Evolutionary conservation across 2,797 vertebrate genomes (phyloP), one percentile per base, ranked within the genome.

Genomic region (Sebastes jordani): DNA sequence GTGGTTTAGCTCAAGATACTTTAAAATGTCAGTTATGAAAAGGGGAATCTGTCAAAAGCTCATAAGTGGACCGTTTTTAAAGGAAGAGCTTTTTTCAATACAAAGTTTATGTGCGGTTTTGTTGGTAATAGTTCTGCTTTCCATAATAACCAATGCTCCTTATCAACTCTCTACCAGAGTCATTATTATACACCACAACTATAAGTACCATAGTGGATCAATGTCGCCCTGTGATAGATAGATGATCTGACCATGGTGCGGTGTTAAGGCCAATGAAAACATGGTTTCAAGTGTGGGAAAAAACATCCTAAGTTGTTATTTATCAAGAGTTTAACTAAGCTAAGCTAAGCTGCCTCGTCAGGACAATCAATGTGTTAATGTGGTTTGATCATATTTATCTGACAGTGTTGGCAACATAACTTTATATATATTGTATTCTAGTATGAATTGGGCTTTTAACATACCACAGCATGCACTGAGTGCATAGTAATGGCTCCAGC

Each of bases 1-100:
- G 58, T 69, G 78, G 38, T 71, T 69, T 56, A 20, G 38, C 71
- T 76, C 14, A 58, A 63, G 61, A 60, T 52, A 11, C 22, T 77
- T 59, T 49, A 27, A 76, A 56, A 69, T 60, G 54, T 27, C 32
- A 52, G 60, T 69, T 20, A 64, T 42, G 27, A 75, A 58, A 52
- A 80, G 62, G 52, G 22, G 9, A 63, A 56, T 66, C 38, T 68
- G 74, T 68, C 16, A 49, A 46, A 54, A 27, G 55, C n/a, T 79
- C 6, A 36, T 29, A 63, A 75, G 42, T 62, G 5, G 34, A 34
- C 16, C 3, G 32, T 61, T 65, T 77, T 52, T 23, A 73, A 68
- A 49, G 6, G 54, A 30, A 27, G 42, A 20, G 7, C 27, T 66
- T 54, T 58, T 49, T 49, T 49, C 18, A 18, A 52, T 20, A 52